Evolutionary conservation across 1,140 invertebrate genomes (phyloP), one percentile per base, ranked within the genome.

Genomic region (Drosophila biarmipes): DNA sequence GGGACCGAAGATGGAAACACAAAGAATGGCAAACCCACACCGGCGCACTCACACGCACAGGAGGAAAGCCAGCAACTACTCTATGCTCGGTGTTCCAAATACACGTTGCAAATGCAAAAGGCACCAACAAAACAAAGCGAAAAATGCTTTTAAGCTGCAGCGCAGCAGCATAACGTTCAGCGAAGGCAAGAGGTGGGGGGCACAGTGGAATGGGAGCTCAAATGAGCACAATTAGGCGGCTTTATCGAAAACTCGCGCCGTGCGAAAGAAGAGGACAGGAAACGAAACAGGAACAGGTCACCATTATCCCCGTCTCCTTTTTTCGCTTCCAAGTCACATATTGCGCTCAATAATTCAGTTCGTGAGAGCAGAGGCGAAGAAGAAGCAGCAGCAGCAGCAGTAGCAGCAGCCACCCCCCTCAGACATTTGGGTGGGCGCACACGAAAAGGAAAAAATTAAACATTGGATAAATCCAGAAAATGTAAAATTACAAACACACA

Each of bases 401-500:
- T 42, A 43, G 57, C 59, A 52, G 34, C 59, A 56, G 15, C 27
- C 34, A 15, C 21, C 31, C 31, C 29, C 34, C 43, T 11, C 43
- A 51, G 64, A 59, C 59, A 56, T 87, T 86, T 86, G 82, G 84
- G 82, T 87, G 84, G 82, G 82, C 84, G 73, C 73, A 76, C 55
- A 79, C 72, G 24, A 64, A 66, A 64, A 57, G 35, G 42, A 71
- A 80, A 81, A 86, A 87, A 89, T 86, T 89, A 86, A 87, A 78
- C 82, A 89, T 87, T 87, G 82, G 84, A 87, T 87, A 87, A 87
- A 87, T 87, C 78, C 84, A 82, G 84, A 87, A 87, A 87, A 87
- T 87, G 82, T 87, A 87, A 87, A 87, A 87, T 87, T 87, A 86
- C 84, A 82, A 54, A 75, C 53, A 75, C 64, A 78, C 55, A 80